These are phyloP conservation scores for Malthinus seriepunctatus DNA, from an alignment of 2,888 invertebrate species.

Conservation along the genomic window DNA sequence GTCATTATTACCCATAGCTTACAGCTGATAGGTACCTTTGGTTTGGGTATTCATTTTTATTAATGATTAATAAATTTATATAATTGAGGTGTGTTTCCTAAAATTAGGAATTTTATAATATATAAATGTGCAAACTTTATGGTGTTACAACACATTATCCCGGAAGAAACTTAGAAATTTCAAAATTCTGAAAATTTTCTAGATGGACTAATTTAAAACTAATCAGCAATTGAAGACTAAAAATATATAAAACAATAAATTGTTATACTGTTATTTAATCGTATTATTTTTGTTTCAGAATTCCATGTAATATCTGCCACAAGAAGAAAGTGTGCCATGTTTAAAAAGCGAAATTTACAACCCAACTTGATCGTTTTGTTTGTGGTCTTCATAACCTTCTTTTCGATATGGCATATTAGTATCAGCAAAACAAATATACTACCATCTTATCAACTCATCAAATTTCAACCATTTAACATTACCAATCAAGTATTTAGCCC, in stretches of 20 bases:
- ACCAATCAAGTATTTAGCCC: conserved; percentile 34
- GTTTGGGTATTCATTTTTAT: no score
- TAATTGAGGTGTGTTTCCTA: no score
- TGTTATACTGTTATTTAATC: background rate
- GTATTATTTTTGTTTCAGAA: background rate
- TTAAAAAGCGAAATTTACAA: conserved; percentile 16
- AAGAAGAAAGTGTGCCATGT: conserved; percentile 8
- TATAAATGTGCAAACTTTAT: no score
- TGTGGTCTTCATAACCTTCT: conserved; percentile 29
- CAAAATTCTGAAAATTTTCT: no score
- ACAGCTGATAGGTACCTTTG: no score
- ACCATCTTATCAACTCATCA: background rate
- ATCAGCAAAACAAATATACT: conserved; percentile 28
- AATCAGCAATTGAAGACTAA: no score
- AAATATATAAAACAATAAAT: background rate
- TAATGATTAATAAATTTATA: no score
- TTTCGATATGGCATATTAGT: conserved; percentile 37
- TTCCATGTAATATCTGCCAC: background rate
- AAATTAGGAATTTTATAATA: no score
- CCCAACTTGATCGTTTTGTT: conserved; percentile 31
- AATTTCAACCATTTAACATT: conserved; percentile 2
- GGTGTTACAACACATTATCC: no score
- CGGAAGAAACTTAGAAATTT: no score
- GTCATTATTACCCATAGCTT: no score
- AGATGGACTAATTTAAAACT: no score